Base-by-base conservation (phyloP, 2,888 invertebrate genomes). In the Caenorhabditis uteleia region DNA sequence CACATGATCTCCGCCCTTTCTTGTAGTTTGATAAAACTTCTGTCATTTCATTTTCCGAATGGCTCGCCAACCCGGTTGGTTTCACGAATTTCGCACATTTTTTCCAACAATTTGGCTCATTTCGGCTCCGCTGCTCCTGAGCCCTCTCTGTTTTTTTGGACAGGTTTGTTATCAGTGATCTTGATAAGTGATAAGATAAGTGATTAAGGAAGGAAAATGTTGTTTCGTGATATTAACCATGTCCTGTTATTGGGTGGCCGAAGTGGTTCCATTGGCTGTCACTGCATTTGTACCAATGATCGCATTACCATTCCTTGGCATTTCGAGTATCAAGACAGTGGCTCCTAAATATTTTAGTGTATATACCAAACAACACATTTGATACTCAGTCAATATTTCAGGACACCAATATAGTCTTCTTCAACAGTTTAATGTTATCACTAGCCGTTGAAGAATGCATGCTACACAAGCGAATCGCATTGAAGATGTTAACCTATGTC, bases 251-350 rank as follows among this genome's bases (percentile, higher is more conserved):
- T 76, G 77, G 77, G 68, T 78, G 21, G 58, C 67, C 2, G 76
- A 77, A 39, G 70, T 76, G 12, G 65, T 77, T 16, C 76, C 78
- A 8, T 51, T 78, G 10, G 75, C 75, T 0, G 71, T 78, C n/a
- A 75, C 76, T 0, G 62, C 77, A 10, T 65, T 78, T 25, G 55
- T 78, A 20, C 78, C 78, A 7, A 49, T 77, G 25, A 59, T 78
- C 10, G 55, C 75, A 12, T 67, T 77, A 12, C 78, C 78, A 12
- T 45, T 77, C 21, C 42, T 77, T 14, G 74, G 74, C 16, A 62
- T 77, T 20, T 48, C 73, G 14, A 59, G 68, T 7, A 70, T 75
- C 21, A 68, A 67, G 48, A 18, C 57, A 6, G 69, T 74, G 0
- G 70, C 72, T 29, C 60, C 69, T 1, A 57, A 70, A 33, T 78